These are phyloP conservation scores for Micoletzkya japonica DNA, from an alignment of 2,888 invertebrate genomes.

Conservation along the genomic window DNA sequence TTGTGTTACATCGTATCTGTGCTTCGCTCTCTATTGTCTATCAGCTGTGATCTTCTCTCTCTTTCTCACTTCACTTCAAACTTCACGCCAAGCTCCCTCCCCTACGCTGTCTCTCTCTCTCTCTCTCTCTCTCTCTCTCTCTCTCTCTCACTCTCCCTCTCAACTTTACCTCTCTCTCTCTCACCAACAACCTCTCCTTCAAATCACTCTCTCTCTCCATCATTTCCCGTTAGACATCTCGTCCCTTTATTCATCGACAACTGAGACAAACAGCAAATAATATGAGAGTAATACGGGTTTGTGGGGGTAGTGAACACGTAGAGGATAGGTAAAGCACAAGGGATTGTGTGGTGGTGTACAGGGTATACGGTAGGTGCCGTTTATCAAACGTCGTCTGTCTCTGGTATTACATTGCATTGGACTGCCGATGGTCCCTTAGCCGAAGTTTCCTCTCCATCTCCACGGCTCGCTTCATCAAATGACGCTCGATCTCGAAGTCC, in stretches of 20 bases:
- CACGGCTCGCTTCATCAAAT: slow-evolving; percentile 37
- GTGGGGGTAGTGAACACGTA: too few relatives aligned
- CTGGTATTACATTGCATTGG: slow-evolving; percentile 20
- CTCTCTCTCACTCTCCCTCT: not conserved
- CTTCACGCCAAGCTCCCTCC: not conserved
- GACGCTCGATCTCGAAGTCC: slow-evolving; percentile 42
- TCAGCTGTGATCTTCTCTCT: not conserved
- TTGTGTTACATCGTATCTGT: too few relatives aligned
- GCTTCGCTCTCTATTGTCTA: not conserved
- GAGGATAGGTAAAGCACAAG: too few relatives aligned
- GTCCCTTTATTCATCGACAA: too few relatives aligned
- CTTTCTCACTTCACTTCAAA: not conserved
- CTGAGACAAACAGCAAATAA: too few relatives aligned
- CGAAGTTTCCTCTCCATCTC: slow-evolving; percentile 30
- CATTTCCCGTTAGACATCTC: too few relatives aligned
- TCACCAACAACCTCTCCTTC: not conserved
- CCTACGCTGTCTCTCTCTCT: not conserved
- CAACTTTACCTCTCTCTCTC: not conserved
- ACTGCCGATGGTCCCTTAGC: slow-evolving; percentile 9
- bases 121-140: not conserved
- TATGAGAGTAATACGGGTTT: too few relatives aligned
- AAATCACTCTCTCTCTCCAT: not conserved
- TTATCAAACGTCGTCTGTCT: too few relatives aligned
- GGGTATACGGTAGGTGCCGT: too few relatives aligned
- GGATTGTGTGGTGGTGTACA: too few relatives aligned